Conservation (phyloP, 92 coral and sea anemone genomes). For the Umimayanthus kanabou region DNA sequence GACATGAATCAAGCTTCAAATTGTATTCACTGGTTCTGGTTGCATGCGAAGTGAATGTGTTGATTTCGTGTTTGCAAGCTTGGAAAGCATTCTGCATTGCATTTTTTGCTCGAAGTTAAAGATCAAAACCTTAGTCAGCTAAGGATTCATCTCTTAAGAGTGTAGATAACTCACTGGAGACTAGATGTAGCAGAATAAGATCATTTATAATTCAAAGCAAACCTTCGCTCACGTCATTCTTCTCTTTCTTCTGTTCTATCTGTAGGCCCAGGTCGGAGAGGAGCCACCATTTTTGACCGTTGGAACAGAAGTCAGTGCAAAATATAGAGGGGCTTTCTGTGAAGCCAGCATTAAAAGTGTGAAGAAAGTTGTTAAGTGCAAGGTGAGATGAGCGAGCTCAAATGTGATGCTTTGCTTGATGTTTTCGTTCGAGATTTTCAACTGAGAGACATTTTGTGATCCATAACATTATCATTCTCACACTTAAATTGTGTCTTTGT, state of each 20-base stretch:
- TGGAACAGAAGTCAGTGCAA: constrained; percentile 99
- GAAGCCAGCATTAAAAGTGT: constrained; percentile 96
- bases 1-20: constrained; percentile 27
- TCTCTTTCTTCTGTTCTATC: constrained; percentile 64
- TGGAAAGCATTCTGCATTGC: neutral
- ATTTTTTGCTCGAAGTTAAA: neutral
- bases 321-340: constrained; percentile 98
- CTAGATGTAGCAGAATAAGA: constrained; percentile 39
- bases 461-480: neutral
- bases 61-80: constrained; percentile 11
- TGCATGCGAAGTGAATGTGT: constrained; percentile 22
- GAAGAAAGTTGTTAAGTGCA: constrained; percentile 97
- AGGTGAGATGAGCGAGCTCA: constrained; percentile 55
- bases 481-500: constrained; percentile 23
- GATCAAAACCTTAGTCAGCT: constrained; percentile 24
- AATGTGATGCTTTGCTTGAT: constrained; percentile 8
- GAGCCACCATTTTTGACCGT: constrained; percentile 97
- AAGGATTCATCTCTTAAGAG: constrained; percentile 23
- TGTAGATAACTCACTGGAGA: constrained; percentile 49
- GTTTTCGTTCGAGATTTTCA: constrained; percentile 9
- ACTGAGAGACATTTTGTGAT: constrained; percentile 24
- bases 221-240: constrained; percentile 88
- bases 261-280: constrained; percentile 88
- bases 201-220: constrained; percentile 94
- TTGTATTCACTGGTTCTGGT: constrained; percentile 14